Conservation (phyloP, 2,113 vertebrate genomes). For the Calonectris borealis region DNA sequence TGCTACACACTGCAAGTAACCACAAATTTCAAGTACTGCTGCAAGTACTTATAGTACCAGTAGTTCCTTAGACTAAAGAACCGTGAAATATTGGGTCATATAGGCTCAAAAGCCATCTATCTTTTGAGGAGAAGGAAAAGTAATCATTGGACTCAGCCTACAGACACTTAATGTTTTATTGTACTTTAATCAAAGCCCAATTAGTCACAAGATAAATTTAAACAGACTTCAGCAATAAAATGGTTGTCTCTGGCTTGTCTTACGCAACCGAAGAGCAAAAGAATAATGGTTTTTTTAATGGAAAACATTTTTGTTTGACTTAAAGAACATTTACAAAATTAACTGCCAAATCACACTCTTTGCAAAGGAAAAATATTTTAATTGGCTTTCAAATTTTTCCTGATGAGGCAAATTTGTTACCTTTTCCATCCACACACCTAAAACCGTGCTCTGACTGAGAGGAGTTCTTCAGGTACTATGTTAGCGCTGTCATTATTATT, state of each 20-base stretch:
- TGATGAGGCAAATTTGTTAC: conserved; percentile 21
- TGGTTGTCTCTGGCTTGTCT: neutral
- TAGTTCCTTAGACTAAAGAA: neutral
- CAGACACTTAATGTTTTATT: conserved; percentile 24
- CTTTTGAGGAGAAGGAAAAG: conserved; percentile 14
- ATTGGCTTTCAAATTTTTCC: conserved; percentile 54
- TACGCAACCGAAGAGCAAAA: conserved; percentile 23
- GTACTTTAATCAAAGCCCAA: conserved; percentile 40
- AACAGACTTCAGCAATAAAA: conserved; percentile 53
- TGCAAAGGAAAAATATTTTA: conserved; percentile 61
- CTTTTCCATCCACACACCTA: conserved; percentile 28
- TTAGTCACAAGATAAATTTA: conserved; percentile 55
- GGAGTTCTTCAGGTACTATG: neutral
- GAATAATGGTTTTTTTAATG: neutral
- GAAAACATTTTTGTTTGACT: conserved; percentile 59
- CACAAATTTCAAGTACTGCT: neutral
- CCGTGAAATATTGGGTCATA: neutral
- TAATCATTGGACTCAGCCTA: neutral
- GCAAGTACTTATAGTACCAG: neutral
- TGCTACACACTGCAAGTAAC: neutral
- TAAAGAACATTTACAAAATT: conserved; percentile 50
- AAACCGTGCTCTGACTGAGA: neutral
- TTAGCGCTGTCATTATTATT: neutral
- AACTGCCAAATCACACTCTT: conserved; percentile 56
- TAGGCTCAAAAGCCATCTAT: neutral